Base-by-base conservation (phyloP, 2,113 vertebrate genomes). In the Nicator chloris region DNA sequence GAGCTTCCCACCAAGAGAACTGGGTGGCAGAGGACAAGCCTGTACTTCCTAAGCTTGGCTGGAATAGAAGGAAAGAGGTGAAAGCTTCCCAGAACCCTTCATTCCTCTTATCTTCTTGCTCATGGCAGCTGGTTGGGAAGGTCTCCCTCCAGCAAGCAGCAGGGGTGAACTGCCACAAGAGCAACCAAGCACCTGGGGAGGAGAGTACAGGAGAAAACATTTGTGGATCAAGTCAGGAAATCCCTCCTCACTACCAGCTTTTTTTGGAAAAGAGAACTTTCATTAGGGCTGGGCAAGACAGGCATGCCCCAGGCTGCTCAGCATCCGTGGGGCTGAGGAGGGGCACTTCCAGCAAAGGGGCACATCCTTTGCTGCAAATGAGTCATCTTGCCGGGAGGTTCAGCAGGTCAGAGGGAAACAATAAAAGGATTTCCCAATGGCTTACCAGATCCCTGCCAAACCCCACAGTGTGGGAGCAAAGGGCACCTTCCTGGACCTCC, bases 351-450 rank as follows among this genome's bases (percentile, higher is more conserved):
- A 97, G 93, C 60, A 30, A 54, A 85, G 86, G 86, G 83, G 53
- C 65, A 76, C 77, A 91, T 89, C 91, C 78, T 88, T 28, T 76
- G 66, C 15, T 91, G 72, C 60, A 47, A 21, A 64, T 92, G 91
- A 96, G 77, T 96, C 95, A 97, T 88, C 91, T 83, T 78, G 81
- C 83, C 0, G 7, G 83, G 51, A 94, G 75, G 77, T 45, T 91
- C 92, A 94, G 72, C 82, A 90, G 91, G 94, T 95, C 96, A 93
- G 51, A 86, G 78, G 64, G 71, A 97, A 91, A 95, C 92, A 96
- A 94, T 91, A 66, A 84, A 95, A 95, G 86, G 82, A 92, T 94
- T 91, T 93, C 88, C 84, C 95, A 96, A 60, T 82, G 87, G 66
- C 71, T 92, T 70, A 92, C 89, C 60, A 73, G 72, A 88, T 86